Conservation (phyloP, 1,140 invertebrate genomes). For the Palaemon carinicauda region DNA sequence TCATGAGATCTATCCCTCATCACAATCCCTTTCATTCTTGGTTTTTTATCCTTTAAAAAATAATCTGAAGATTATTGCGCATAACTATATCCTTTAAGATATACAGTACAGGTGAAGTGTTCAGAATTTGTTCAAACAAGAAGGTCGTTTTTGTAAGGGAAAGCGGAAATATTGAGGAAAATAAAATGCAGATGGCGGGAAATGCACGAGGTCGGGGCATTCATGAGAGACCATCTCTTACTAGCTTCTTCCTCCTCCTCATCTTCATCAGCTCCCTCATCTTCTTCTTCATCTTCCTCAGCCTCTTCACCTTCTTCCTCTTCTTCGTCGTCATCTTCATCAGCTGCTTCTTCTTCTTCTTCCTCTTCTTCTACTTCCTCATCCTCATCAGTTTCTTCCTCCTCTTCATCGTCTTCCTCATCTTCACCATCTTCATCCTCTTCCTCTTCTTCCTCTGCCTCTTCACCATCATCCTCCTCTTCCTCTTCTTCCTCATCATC, state of each 20-base stretch:
- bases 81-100: no score
- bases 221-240: not conserved
- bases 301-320: not conserved
- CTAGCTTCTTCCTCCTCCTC: not conserved
- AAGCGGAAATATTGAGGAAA: no score
- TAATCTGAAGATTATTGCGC: no score
- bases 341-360: not conserved
- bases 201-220: not conserved
- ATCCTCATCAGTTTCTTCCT: not conserved
- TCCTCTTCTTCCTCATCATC: not conserved
- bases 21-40: no score
- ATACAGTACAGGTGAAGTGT: no score
- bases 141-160: no score
- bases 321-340: not conserved
- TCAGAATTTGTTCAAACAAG: no score
- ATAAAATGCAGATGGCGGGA: no score
- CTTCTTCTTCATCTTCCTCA: not conserved
- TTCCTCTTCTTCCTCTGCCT: not conserved
- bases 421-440: not conserved
- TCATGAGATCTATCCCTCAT: no score
- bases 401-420: not conserved
- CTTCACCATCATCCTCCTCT: not conserved
- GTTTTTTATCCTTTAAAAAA: no score
- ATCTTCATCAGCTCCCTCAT: not conserved
- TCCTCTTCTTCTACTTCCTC: not conserved